phyloP scores from a whole-genome alignment of 2,888 invertebrate species.

The Apamea crenata region DNA sequence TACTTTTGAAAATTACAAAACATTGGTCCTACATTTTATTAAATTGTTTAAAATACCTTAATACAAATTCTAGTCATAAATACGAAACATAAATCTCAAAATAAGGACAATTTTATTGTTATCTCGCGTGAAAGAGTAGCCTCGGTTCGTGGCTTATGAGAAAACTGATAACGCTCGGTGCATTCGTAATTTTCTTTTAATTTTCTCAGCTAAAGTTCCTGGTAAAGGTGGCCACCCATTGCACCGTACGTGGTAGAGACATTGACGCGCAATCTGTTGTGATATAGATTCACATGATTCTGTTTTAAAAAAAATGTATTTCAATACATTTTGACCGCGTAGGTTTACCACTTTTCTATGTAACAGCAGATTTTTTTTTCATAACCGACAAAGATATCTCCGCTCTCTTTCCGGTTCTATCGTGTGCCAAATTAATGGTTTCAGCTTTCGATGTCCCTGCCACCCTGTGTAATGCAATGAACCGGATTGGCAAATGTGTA shows the following conservation, averaged over 20 bases:
- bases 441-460: too few species aligned
- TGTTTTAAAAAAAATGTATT: too few species aligned
- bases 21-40: background rate
- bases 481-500: background rate
- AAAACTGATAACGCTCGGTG: conserved; percentile 49
- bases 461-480: background rate
- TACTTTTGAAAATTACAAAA: too few species aligned
- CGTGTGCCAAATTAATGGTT: too few species aligned
- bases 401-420: too few species aligned
- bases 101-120: conserved; percentile 31
- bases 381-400: too few species aligned
- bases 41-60: background rate
- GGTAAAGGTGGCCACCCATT: conserved; percentile 11
- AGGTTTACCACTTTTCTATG: too few species aligned
- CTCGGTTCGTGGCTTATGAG: conserved; percentile 51
- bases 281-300: too few species aligned
- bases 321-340: too few species aligned
- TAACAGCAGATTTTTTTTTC: too few species aligned
- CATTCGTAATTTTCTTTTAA: conserved; percentile 60
- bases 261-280: too few species aligned
- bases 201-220: conserved; percentile 45
- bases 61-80: conserved; percentile 8
- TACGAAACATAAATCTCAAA: conserved; percentile 26
- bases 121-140: conserved; percentile 42
- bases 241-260: too few species aligned